Evolutionary conservation across 2,797 vertebrate genomes (phyloP).

Genomic region (Karalla daura): DNA sequence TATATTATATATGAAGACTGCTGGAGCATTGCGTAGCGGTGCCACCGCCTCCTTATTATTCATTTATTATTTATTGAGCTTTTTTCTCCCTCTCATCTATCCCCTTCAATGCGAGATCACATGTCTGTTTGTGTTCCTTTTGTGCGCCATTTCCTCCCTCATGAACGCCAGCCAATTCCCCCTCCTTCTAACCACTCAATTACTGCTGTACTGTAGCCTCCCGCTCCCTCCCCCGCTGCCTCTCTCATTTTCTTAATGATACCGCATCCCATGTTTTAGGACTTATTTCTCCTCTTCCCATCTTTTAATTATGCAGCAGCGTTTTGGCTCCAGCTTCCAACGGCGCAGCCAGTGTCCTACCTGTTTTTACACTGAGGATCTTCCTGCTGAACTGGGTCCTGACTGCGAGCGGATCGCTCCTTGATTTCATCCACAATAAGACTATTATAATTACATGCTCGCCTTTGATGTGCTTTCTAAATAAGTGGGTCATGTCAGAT

Average conservation of each 20-base stretch:
- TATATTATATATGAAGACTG: conserved; percentile 32
- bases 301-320: conserved; percentile 56
- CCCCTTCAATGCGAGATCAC: conserved; percentile 26
- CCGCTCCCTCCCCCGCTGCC: conserved; percentile 20
- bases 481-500: conserved; percentile 68
- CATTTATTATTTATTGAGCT: neutral
- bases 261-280: conserved; percentile 37
- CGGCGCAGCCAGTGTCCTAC: conserved; percentile 21
- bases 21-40: conserved; percentile 12
- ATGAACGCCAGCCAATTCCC: conserved; percentile 40
- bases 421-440: conserved; percentile 46
- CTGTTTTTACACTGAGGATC: conserved; percentile 48
- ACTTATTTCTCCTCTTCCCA: conserved; percentile 34
- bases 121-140: conserved; percentile 31
- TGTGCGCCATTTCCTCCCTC: conserved; percentile 48
- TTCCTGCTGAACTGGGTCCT: conserved; percentile 31
- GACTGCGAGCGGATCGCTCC: conserved; percentile 27
- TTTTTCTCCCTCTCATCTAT: neutral
- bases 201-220: conserved; percentile 57
- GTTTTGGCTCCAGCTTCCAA: conserved; percentile 48
- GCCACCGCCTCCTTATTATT: conserved; percentile 7
- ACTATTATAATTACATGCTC: conserved; percentile 60
- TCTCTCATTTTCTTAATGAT: conserved; percentile 54
- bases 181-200: conserved; percentile 53
- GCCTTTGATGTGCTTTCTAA: conserved; percentile 68